These are phyloP conservation scores for Habrosyne pyritoides DNA, from an alignment of 2,888 invertebrate species.

Conservation along the genomic window DNA sequence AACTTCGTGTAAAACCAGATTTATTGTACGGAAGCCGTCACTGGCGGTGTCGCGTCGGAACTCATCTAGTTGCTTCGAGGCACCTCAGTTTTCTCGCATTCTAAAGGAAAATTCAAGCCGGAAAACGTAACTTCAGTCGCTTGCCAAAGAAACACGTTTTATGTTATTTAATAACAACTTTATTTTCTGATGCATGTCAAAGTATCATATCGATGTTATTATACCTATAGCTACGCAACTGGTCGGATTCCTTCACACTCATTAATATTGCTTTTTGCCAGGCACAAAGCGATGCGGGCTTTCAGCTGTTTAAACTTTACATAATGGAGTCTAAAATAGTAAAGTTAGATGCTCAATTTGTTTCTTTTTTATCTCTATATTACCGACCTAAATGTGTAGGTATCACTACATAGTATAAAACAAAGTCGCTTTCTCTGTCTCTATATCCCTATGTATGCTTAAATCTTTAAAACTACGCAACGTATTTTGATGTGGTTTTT, in stretches of 20 bases:
- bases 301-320: not conserved
- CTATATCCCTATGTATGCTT: too few species aligned
- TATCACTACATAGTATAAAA: too few species aligned
- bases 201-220: not conserved
- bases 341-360: not conserved
- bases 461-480: too few species aligned
- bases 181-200: not conserved
- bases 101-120: slow-evolving; percentile 28
- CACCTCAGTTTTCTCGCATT: slow-evolving; percentile 37
- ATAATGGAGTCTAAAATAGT: not conserved
- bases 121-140: slow-evolving; percentile 27
- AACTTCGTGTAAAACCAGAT: slow-evolving; percentile 45
- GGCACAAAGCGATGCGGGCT: not conserved
- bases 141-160: slow-evolving; percentile 10
- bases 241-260: slow-evolving; percentile 16
- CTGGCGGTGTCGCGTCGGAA: slow-evolving; percentile 26
- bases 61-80: slow-evolving; percentile 44
- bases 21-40: slow-evolving; percentile 37
- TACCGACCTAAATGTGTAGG: too few species aligned
- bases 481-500: too few species aligned
- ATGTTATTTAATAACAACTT: slow-evolving; percentile 5
- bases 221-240: slow-evolving; percentile 11
- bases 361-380: not conserved
- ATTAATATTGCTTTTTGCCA: not conserved
- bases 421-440: too few species aligned